Base-by-base conservation (phyloP, 2,113 vertebrate species). In the Sterna hirundo region DNA sequence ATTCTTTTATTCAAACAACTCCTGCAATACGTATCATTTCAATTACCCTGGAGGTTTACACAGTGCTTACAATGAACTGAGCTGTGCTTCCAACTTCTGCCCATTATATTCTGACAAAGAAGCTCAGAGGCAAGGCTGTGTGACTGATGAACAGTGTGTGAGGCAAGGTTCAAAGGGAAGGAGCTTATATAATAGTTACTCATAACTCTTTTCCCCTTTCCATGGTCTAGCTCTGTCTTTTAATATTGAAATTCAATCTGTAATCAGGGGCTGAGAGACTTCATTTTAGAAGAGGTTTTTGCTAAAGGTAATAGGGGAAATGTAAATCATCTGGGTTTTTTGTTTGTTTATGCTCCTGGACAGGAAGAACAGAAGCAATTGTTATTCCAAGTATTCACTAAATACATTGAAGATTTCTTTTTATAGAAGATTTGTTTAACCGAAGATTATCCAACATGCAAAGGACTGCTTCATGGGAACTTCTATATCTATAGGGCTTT, bases 1-100 rank as follows among this genome's bases (percentile, higher is more conserved):
- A 94, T 74, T 88, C 66, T 93, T 96, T 93, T 93, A 93, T 90
- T 95, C 74, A 80, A 94, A 94, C 86, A 90, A 25, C 46, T 96
- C 62, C 66, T 95, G 91, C 87, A 96, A 88, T 90, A 90, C 47
- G 78, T 97, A 96, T 97, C 68, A 91, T 96, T 95, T 96, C 94
- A 96, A 90, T 96, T 93, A 96, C 94, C 91, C 91, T 91, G 68
- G 84, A 93, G 92, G 88, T 92, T 93, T 95, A 87, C 70, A 77
- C 26, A 83, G 76, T 69, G 36, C 71, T 90, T 90, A 88, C 87
- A 96, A 88, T 90, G 85, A 96, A 93, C 64, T 61, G 82, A 93
- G 66, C 87, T 61, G 34, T 2, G 71, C 68, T 96, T 91, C 94
- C 83, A 88, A 86, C 88, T 93, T 92, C 89, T 96, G 78, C 89